Evolutionary conservation across 2,113 vertebrate species (phyloP), one percentile per base, ranked within the genome.

Genomic region (Labeo catla): DNA sequence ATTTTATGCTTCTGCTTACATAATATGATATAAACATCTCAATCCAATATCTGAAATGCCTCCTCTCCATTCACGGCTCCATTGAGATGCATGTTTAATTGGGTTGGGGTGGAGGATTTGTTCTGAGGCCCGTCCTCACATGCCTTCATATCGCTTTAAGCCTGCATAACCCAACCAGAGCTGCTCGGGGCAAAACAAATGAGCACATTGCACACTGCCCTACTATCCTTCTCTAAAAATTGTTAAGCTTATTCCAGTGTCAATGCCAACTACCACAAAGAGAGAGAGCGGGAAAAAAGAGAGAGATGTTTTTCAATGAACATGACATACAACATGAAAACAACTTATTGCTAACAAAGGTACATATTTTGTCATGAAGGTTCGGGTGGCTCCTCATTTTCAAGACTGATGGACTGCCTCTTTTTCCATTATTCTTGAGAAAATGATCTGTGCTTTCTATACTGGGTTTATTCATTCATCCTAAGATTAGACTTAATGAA

Each of bases 331-430:
- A 57, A 43, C 34, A 59, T 83, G 6, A 70, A 23, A 45, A 84
- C 34, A 16, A 84, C 47, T 73, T 43, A 16, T 36, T 39, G 19
- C 68, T 73, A 70, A 83, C 81, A n/a, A 83, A 57, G 7, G 11
- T 43, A 54, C 45, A 73, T 54, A 59, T 84, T 73, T 84, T 73
- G 81, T 59, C 68, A n/a, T 59, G 36, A 73, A 84, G 82, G 68
- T 73, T 84, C 50, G 1, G 8, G 11, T 59, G 50, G 77, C 36
- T 80, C 8, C 61, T 86, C 50, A 83, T 83, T 86, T 83, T n/a
- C 72, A 86, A 86, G 85, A 87, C n/a, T 81, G 86, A 87, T 83
- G 50, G 59, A 87, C n/a, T 50, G 70, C 57, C 43, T 82, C 49
- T 65, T 74, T 68, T 76, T 77, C n/a, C 15, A 76, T 83, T 83